Evolutionary conservation across 2,113 vertebrate genomes (phyloP).

Genomic region (Turnix velox): DNA sequence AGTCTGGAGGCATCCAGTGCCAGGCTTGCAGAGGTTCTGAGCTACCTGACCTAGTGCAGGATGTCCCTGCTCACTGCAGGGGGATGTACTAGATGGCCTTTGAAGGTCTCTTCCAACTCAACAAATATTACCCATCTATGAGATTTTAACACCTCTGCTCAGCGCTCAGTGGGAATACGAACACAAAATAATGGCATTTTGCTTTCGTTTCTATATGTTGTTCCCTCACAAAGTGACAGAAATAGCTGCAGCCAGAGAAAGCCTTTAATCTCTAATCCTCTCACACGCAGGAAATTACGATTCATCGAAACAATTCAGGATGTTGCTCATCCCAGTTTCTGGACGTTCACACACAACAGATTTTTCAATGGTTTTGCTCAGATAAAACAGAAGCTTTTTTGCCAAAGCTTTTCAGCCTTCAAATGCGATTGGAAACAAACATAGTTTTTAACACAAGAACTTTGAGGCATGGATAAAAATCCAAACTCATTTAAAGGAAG

Average conservation of each 20-base stretch:
- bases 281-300: not conserved
- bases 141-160: not conserved
- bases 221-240: not conserved
- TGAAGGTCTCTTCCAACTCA: too few species aligned
- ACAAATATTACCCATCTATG: too few species aligned
- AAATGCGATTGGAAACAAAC: not conserved
- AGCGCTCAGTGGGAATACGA: not conserved
- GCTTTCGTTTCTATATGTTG: not conserved
- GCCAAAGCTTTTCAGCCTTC: not conserved
- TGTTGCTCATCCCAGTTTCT: not conserved
- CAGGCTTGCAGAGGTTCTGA: too few species aligned
- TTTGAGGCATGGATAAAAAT: not conserved
- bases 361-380: slow-evolving; percentile 28
- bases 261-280: slow-evolving; percentile 14
- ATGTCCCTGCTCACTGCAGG: too few species aligned
- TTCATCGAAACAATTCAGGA: not conserved
- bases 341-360: not conserved
- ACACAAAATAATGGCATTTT: not conserved
- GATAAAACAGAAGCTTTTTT: slow-evolving; percentile 14
- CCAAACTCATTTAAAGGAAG: not conserved
- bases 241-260: not conserved
- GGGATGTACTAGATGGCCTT: too few species aligned
- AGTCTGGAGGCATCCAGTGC: too few species aligned
- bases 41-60: too few species aligned
- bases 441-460: not conserved